These are phyloP conservation scores for Myanophis thanlyinensis DNA, from an alignment of 2,113 vertebrate species.

Conservation along the genomic window DNA sequence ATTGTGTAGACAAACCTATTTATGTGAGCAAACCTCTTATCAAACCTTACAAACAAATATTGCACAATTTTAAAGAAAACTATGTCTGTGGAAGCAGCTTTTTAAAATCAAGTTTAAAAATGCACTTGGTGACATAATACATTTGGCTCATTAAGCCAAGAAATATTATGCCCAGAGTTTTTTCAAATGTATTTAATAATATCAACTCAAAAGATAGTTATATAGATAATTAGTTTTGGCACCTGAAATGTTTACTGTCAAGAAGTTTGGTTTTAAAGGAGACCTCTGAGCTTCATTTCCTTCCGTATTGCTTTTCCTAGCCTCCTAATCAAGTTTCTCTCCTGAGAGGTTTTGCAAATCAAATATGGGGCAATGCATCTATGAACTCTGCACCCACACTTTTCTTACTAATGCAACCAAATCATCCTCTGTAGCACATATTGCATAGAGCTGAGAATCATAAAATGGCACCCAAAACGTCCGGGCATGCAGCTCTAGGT, in stretches of 20 bases:
- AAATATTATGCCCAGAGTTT: background rate
- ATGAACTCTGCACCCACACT: background rate
- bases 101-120: background rate
- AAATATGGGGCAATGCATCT: background rate
- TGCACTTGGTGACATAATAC: background rate
- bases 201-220: background rate
- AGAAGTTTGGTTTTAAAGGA: background rate
- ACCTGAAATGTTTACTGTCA: background rate
- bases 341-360: slow-evolving; percentile 16
- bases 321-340: background rate
- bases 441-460: background rate
- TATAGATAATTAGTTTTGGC: background rate
- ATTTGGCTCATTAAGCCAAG: background rate
- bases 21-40: background rate
- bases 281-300: background rate
- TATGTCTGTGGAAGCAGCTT: background rate
- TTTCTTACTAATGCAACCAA: background rate
- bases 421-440: background rate
- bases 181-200: slow-evolving; percentile 11
- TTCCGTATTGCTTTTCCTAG: background rate
- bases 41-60: background rate
- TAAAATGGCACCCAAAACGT: background rate
- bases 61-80: background rate
- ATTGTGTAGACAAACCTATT: background rate
- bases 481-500: background rate